Evolutionary conservation across 2,888 invertebrate species (phyloP).

Genomic region (Standfussiana lucernea): DNA sequence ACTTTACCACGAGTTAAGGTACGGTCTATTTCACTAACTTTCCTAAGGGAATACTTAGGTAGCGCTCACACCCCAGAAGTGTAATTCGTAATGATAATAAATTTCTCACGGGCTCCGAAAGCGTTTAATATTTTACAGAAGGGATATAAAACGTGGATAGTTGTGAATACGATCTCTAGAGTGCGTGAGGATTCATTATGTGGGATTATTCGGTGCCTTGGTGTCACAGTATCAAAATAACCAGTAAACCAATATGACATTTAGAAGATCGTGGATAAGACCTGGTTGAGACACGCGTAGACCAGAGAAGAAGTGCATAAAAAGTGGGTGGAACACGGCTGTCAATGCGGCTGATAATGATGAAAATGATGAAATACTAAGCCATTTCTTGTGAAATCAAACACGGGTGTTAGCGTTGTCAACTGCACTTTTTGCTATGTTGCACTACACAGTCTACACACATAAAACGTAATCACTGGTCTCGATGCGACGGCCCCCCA

Average conservation of each 20-base stretch:
- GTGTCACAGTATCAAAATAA: neutral
- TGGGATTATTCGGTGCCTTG: slow-evolving; percentile 26
- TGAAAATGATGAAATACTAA: neutral
- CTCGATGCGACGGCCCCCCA: neutral
- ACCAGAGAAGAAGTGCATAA: neutral
- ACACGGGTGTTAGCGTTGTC: too few relatives aligned
- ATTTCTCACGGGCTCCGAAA: slow-evolving; percentile 33
- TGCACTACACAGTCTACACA: too few relatives aligned
- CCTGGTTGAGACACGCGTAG: neutral
- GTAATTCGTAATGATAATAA: slow-evolving; percentile 51
- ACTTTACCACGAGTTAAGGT: slow-evolving; percentile 6
- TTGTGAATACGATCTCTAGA: slow-evolving; percentile 18
- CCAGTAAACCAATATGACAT: neutral
- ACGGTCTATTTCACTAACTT: slow-evolving; percentile 21
- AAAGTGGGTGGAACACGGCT: neutral
- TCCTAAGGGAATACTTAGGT: slow-evolving; percentile 27
- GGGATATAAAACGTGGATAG: slow-evolving; percentile 17
- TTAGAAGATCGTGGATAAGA: neutral
- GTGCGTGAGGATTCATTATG: slow-evolving; percentile 24
- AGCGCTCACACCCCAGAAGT: slow-evolving; percentile 4
- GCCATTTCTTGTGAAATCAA: neutral
- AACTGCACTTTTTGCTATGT: too few relatives aligned
- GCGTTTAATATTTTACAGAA: slow-evolving; percentile 50
- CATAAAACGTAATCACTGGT: neutral
- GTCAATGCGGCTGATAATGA: neutral